Evolutionary conservation across 2,113 vertebrate genomes (phyloP).

Genomic region (Periophthalmodon schlosseri): DNA sequence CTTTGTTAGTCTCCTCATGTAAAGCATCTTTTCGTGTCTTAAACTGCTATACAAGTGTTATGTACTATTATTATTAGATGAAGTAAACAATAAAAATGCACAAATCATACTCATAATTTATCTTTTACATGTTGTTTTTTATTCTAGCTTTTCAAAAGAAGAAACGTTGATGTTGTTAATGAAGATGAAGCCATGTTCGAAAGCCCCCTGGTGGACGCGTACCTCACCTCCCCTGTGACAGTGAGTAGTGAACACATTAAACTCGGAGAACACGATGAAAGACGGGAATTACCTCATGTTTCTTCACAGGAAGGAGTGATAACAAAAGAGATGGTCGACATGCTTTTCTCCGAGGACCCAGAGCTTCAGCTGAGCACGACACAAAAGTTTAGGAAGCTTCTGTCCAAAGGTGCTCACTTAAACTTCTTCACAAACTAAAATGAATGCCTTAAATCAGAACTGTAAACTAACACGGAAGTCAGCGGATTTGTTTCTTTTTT

Average conservation of each 20-base stretch:
- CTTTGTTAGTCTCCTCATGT: too few relatives aligned
- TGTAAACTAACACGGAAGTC: too few relatives aligned
- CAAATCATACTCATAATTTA: too few relatives aligned
- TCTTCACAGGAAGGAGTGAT: slow-evolving; percentile 89
- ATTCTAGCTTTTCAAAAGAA: slow-evolving; percentile 92
- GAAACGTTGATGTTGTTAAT: slow-evolving; percentile 92
- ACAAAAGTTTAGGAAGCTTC: slow-evolving; percentile 96
- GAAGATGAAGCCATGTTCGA: slow-evolving; percentile 93
- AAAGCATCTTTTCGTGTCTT: too few relatives aligned
- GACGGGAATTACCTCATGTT: not conserved
- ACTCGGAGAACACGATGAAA: not conserved
- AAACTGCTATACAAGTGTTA: too few relatives aligned
- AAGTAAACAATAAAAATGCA: too few relatives aligned
- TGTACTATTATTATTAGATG: too few relatives aligned
- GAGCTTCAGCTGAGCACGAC: slow-evolving; percentile 93
- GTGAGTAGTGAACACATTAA: slow-evolving; percentile 73
- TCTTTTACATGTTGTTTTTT: not conserved
- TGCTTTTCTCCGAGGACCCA: slow-evolving; percentile 96
- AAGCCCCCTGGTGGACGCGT: slow-evolving; percentile 89
- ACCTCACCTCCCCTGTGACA: slow-evolving; percentile 82
- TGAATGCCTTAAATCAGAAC: not conserved
- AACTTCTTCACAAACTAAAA: not conserved
- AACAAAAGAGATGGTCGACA: slow-evolving; percentile 96
- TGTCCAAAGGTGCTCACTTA: slow-evolving; percentile 89
- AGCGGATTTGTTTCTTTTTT: too few relatives aligned